Evolutionary conservation across 2,888 invertebrate species (phyloP).

Genomic region (Mamestra brassicae): DNA sequence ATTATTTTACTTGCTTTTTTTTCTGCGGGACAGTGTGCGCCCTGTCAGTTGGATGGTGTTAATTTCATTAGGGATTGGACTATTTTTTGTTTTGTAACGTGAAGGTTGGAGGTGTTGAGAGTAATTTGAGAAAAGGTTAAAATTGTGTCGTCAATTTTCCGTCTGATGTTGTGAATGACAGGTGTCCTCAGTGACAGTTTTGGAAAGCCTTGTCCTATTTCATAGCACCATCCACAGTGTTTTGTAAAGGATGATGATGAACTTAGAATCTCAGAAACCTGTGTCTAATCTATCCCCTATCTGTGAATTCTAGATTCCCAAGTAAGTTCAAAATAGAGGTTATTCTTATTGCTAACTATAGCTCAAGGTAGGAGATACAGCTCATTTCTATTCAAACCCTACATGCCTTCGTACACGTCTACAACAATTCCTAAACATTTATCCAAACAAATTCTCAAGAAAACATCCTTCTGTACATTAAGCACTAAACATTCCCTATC

Average conservation of each 20-base stretch:
- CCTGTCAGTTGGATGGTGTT: conserved; percentile 63
- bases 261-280: background rate
- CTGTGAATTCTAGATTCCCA: no score
- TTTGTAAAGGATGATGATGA: background rate
- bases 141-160: background rate
- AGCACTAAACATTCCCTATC: conserved; percentile 64
- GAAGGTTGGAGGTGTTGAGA: conserved; percentile 14
- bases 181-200: background rate
- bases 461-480: conserved; percentile 59
- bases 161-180: background rate
- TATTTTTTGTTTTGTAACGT: conserved; percentile 43
- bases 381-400: conserved; percentile 10
- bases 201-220: background rate
- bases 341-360: background rate
- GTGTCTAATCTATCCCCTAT: no score
- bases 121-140: conserved; percentile 23
- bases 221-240: background rate
- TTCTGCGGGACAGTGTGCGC: conserved; percentile 62
- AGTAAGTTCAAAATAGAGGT: background rate
- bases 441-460: conserved; percentile 59
- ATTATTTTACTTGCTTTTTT: conserved; percentile 74
- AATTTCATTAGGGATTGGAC: conserved; percentile 59
- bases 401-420: conserved; percentile 8
- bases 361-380: background rate
- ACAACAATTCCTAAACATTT: conserved; percentile 36